Percentiles rank a stretch among this genome's conserved stretches.
These are phyloP conservation scores for Heterodera carotae DNA, from an alignment of 1,140 invertebrate genomes.

Conservation along the genomic window DNA sequence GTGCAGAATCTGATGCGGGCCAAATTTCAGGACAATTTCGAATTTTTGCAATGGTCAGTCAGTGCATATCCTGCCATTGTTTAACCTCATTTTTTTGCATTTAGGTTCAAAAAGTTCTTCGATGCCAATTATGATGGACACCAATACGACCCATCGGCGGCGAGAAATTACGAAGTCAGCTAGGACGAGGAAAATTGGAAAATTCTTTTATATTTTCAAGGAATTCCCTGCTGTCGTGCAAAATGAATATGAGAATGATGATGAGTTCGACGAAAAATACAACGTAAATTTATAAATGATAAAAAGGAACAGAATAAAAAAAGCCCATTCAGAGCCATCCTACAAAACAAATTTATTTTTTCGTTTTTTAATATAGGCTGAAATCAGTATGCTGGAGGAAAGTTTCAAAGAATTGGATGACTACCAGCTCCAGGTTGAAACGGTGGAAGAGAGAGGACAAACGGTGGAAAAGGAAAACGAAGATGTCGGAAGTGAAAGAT, in stretches of 20 bases:
- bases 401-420: constrained; percentile 18
- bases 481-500: neutral
- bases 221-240: neutral
- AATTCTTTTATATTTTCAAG: neutral
- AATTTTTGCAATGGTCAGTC: constrained; percentile 90
- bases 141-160: constrained; percentile 86
- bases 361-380: neutral
- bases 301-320: neutral
- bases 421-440: constrained; percentile 1
- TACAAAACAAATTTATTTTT: neutral
- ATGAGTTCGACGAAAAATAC: constrained; percentile 7
- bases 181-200: neutral
- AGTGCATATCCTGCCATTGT: neutral
- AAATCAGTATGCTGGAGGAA: neutral
- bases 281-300: neutral
- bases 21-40: constrained; percentile 91
- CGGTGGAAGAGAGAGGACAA: neutral
- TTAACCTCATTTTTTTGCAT: neutral
- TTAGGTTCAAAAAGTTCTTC: constrained; percentile 90
- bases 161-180: constrained; percentile 75
- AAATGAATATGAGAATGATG: neutral
- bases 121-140: constrained; percentile 97
- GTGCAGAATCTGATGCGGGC: constrained; percentile 95
- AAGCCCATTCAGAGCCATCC: neutral
- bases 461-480: neutral